A percentile compares a stretch with the other conserved stretches of the same genome.
Evolutionary conservation across 2,113 vertebrate genomes (phyloP).

Genomic region (Pseudolaguvia tuberculata): DNA sequence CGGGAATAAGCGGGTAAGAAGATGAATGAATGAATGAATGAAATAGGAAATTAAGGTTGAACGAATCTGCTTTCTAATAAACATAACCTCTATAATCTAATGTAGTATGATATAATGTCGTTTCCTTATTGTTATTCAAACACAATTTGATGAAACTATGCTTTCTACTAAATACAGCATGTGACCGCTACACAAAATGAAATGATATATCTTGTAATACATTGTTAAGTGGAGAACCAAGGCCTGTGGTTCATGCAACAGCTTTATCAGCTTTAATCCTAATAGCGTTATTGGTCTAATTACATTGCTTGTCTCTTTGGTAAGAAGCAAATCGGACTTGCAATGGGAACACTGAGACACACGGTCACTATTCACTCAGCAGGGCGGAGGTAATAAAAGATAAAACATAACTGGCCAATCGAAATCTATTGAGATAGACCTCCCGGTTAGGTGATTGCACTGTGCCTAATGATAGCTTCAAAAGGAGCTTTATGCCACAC

Average conservation of each 20-base stretch:
- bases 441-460: neutral
- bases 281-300: conserved; percentile 54
- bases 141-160: neutral
- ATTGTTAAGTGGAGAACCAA: conserved; percentile 54
- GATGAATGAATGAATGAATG: no score
- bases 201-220: conserved; percentile 39
- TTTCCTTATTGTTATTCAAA: no score
- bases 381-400: conserved; percentile 24
- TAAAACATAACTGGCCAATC: conserved; percentile 23
- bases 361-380: conserved; percentile 19
- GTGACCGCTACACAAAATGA: neutral
- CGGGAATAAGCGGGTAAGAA: no score
- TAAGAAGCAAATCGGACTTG: conserved; percentile 26
- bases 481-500: neutral
- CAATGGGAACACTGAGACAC: conserved; percentile 17
- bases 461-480: conserved; percentile 8
- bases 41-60: neutral
- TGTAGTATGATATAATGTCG: neutral
- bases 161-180: neutral
- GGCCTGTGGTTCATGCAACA: conserved; percentile 47
- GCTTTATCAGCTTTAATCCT: conserved; percentile 55
- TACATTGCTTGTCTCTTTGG: conserved; percentile 34
- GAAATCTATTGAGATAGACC: conserved; percentile 21
- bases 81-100: neutral
- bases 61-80: neutral